Evolutionary conservation across 2,888 invertebrate species (phyloP).

Genomic region (Mythimna lalbum): DNA sequence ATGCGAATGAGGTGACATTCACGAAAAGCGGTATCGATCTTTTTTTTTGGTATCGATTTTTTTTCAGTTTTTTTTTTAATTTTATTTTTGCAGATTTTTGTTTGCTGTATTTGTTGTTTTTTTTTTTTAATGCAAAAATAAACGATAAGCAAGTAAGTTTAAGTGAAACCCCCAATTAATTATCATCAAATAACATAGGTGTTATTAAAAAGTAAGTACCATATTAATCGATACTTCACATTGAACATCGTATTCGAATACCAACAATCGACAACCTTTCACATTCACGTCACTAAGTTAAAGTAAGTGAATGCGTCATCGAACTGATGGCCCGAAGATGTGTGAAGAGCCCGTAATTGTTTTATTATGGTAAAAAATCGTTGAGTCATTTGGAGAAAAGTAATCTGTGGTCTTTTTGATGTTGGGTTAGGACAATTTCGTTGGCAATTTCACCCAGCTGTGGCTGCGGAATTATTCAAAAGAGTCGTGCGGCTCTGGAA

Average conservation of each 20-base stretch:
- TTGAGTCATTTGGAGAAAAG: conserved; percentile 60
- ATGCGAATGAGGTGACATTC: conserved; percentile 39
- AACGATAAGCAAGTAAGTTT: not conserved
- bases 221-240: conserved; percentile 21
- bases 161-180: too few relatives aligned
- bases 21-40: conserved; percentile 32
- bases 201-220: not conserved
- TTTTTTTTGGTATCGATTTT: conserved; percentile 15
- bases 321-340: conserved; percentile 62
- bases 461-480: not conserved
- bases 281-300: conserved; percentile 54
- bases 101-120: not conserved
- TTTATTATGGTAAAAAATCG: conserved; percentile 73
- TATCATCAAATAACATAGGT: too few relatives aligned
- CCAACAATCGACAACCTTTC: conserved; percentile 54
- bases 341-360: conserved; percentile 72
- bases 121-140: not conserved
- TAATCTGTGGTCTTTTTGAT: conserved; percentile 43
- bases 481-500: too few relatives aligned
- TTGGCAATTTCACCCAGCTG: conserved; percentile 18
- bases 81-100: not conserved
- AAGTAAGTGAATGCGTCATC: conserved; percentile 59
- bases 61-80: not conserved
- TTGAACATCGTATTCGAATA: conserved; percentile 21
- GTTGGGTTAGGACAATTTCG: conserved; percentile 27